These are phyloP conservation scores for Peromyscus californicus DNA, from an alignment of 2,113 vertebrate species.

Conservation along the genomic window DNA sequence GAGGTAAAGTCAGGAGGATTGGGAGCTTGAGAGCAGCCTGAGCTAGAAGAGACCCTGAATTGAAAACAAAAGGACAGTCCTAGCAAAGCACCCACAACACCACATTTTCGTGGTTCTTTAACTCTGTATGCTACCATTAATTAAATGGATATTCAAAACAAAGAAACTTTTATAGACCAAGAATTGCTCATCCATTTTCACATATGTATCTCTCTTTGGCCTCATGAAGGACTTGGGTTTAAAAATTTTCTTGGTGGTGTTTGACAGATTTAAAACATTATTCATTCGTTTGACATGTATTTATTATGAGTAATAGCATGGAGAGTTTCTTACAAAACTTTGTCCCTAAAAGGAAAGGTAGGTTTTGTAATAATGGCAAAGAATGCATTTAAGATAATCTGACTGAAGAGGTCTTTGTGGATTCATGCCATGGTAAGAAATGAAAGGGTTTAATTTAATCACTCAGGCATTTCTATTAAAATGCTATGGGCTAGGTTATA, in stretches of 20 bases:
- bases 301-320: constrained; percentile 54
- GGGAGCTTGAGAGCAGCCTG: neutral
- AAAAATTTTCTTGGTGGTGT: neutral
- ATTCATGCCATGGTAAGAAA: constrained; percentile 70
- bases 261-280: constrained; percentile 65
- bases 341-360: constrained; percentile 78
- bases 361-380: constrained; percentile 60
- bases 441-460: constrained; percentile 56
- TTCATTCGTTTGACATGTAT: constrained; percentile 61
- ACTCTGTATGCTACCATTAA: neutral
- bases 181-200: constrained; percentile 57
- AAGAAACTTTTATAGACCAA: neutral
- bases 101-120: neutral
- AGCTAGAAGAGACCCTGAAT: neutral
- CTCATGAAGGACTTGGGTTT: constrained; percentile 40
- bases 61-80: neutral
- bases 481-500: constrained; percentile 4
- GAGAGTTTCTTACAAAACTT: constrained; percentile 73
- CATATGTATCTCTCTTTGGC: neutral
- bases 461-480: constrained; percentile 66
- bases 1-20: neutral
- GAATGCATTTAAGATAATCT: constrained; percentile 72
- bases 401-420: constrained; percentile 49
- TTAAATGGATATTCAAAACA: constrained; percentile 25
- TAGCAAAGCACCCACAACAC: neutral